Conservation (phyloP, 2,888 invertebrate genomes). For the Belgica antarctica region DNA sequence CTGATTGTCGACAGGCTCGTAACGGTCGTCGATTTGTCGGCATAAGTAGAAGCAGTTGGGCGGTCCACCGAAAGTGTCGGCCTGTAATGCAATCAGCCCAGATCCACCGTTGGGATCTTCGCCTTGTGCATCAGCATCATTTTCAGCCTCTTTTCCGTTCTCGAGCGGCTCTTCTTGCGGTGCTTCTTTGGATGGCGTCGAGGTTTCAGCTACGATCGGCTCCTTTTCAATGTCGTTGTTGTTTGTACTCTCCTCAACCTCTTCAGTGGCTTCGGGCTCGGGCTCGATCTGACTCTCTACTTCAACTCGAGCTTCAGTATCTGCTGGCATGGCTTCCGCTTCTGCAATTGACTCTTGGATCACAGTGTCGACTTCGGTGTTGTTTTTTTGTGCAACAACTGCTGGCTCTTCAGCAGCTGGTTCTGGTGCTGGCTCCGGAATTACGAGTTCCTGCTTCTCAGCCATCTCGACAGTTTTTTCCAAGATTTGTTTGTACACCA, state of each 20-base stretch:
- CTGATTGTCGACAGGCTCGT: conserved; percentile 69
- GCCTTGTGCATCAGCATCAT: conserved; percentile 44
- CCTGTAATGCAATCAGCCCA: conserved; percentile 68
- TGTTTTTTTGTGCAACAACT: background rate
- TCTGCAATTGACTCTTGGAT: background rate
- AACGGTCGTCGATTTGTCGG: conserved; percentile 64
- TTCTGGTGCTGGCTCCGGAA: background rate
- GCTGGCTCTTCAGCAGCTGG: background rate
- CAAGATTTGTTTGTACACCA: conserved; percentile 18
- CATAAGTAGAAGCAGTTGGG: conserved; percentile 72
- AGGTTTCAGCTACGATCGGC: background rate
- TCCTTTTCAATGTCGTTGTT: conserved; percentile 15
- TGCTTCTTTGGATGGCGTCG: conserved; percentile 29
- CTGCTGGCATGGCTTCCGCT: background rate
- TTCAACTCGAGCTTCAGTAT: background rate
- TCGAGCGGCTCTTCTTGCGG: conserved; percentile 19
- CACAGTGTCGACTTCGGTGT: background rate
- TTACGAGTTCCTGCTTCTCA: background rate
- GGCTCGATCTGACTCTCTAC: background rate
- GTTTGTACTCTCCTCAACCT: conserved; percentile 14
- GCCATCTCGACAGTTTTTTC: conserved; percentile 1
- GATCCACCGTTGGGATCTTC: conserved; percentile 47
- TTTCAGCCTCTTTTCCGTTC: conserved; percentile 45
- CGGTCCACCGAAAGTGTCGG: conserved; percentile 70
- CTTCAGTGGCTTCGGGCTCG: background rate